Percentiles rank a stretch among this genome's conserved stretches.
Conservation (phyloP, 35 echinoderm and acorn worm genomes). For the Amphiura filiformis region DNA sequence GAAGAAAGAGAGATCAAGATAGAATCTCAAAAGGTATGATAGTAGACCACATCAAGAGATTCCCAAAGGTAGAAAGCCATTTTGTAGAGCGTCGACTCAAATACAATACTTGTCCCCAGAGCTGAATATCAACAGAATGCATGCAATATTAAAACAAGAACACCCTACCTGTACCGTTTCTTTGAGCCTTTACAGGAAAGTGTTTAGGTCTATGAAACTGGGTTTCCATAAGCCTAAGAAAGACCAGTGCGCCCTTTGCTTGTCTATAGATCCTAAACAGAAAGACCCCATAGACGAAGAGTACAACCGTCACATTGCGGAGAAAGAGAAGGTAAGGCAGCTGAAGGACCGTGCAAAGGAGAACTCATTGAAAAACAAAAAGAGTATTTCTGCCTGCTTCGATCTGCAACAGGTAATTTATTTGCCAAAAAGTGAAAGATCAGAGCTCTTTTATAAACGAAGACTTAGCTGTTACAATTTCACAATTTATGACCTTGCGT, state of each 20-base stretch:
- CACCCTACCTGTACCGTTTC: conserved; percentile 1
- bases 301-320: conserved; percentile 16
- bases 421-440: conserved; percentile 9
- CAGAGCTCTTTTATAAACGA: conserved; percentile 45
- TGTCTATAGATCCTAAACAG: neutral
- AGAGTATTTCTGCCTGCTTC: conserved; percentile 13
- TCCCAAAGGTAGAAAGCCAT: conserved; percentile 56
- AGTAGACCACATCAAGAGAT: conserved; percentile 41
- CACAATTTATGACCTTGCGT: neutral
- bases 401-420: conserved; percentile 57
- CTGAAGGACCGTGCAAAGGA: conserved; percentile 8
- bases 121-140: conserved; percentile 26
- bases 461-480: conserved; percentile 37
- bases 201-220: conserved; percentile 26
- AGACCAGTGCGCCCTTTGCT: conserved; percentile 39
- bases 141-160: conserved; percentile 20
- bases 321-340: neutral
- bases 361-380: neutral
- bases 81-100: conserved; percentile 19
- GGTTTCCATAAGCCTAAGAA: conserved; percentile 61
- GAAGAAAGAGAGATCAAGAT: neutral
- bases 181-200: conserved; percentile 4
- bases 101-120: conserved; percentile 43
- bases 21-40: neutral
- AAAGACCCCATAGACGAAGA: neutral